These are phyloP conservation scores for Benitochromis conjunctus DNA, from an alignment of 2,113 vertebrate genomes.

Conservation along the genomic window DNA sequence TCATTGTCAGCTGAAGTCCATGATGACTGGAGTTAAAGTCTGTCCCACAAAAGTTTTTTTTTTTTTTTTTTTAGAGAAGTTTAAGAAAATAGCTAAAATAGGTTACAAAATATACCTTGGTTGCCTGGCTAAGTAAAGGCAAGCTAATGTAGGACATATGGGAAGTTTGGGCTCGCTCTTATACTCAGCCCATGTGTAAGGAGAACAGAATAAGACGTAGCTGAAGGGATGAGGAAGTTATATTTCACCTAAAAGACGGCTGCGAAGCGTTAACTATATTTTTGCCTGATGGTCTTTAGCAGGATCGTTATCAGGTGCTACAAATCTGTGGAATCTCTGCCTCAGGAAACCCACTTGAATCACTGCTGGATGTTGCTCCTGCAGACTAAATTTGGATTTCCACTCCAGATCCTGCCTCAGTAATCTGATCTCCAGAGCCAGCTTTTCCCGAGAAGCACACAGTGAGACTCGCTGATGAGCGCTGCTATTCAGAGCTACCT, in stretches of 20 bases:
- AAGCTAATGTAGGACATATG: neutral
- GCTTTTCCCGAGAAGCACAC: neutral
- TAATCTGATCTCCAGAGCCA: conserved; percentile 23
- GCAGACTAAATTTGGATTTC: neutral
- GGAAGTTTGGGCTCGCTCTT: accelerated
- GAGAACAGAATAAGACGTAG: accelerated
- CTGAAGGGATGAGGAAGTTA: neutral
- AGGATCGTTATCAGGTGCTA: neutral
- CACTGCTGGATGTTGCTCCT: neutral
- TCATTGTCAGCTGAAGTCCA: too few species aligned
- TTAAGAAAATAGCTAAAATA: too few species aligned
- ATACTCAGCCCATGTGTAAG: neutral
- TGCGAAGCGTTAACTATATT: neutral
- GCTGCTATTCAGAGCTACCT: conserved; percentile 20
- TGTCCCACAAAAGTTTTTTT: too few species aligned
- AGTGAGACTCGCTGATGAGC: neutral
- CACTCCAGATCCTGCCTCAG: neutral
- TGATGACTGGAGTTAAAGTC: too few species aligned
- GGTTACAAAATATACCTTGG: neutral
- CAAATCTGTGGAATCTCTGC: neutral
- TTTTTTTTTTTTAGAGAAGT: too few species aligned
- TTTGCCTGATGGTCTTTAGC: accelerated
- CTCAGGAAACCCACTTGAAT: neutral
- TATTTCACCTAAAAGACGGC: neutral
- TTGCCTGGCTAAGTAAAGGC: neutral